Evolutionary conservation across 2,113 vertebrate genomes (phyloP).

Genomic region (Atlantisia rogersi): DNA sequence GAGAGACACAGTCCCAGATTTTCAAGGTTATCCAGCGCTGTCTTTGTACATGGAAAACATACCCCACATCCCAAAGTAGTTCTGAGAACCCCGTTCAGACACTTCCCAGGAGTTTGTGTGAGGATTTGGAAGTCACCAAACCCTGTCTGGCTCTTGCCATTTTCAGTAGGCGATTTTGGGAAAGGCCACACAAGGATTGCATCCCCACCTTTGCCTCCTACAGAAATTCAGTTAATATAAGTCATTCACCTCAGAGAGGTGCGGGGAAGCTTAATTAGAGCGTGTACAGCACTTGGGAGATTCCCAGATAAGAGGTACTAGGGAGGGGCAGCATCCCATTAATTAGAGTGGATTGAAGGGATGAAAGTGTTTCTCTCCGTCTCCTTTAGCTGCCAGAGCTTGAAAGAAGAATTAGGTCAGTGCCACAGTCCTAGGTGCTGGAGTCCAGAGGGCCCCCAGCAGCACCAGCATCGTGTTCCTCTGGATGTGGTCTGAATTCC

Average conservation of each 20-base stretch:
- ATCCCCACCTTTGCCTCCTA: neutral
- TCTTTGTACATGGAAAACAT: neutral
- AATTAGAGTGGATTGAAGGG: neutral
- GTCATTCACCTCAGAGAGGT: neutral
- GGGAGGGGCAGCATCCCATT: neutral
- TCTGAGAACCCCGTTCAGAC: neutral
- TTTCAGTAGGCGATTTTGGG: neutral
- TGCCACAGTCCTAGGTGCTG: neutral
- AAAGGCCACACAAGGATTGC: neutral
- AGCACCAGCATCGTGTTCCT: neutral
- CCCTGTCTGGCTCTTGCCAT: neutral
- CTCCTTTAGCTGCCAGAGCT: neutral
- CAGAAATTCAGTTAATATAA: neutral
- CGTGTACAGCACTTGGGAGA: neutral
- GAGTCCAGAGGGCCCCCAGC: neutral
- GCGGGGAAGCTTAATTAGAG: neutral
- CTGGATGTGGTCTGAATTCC: neutral
- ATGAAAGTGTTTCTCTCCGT: neutral
- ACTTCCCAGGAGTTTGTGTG: neutral
- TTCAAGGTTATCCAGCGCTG: slow-evolving; percentile 32
- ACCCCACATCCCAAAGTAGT: neutral
- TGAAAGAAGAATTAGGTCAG: neutral
- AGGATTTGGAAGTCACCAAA: neutral
- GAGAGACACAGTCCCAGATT: slow-evolving; percentile 42
- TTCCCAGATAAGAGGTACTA: neutral